Evolutionary conservation across 2,113 vertebrate genomes (phyloP).

Genomic region (Pyrgilauda ruficollis): DNA sequence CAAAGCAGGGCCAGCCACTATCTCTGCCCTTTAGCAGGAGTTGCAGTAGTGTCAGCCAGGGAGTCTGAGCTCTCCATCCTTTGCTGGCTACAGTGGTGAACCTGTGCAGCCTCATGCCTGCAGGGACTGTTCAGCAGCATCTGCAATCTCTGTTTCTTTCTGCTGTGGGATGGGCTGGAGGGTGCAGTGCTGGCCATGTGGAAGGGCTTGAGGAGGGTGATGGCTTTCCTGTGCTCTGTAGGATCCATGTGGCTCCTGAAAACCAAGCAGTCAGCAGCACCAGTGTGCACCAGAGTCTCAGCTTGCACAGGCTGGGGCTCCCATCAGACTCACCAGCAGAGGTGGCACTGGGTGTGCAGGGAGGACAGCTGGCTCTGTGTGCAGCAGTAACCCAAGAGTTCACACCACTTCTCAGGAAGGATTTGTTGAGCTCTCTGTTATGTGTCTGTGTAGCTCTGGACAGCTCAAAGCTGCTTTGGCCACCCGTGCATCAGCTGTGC

Average conservation of each 20-base stretch:
- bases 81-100: background rate
- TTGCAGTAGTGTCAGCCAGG: background rate
- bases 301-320: background rate
- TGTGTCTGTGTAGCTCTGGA: background rate
- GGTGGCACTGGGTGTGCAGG: background rate
- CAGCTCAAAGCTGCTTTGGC: constrained; percentile 19
- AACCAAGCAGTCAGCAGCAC: background rate
- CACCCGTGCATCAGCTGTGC: background rate
- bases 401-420: background rate
- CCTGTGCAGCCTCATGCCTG: background rate
- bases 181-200: background rate
- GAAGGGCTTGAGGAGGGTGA: background rate
- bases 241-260: background rate
- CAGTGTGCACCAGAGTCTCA: background rate
- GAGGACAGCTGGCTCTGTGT: background rate
- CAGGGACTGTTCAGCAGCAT: background rate
- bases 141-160: background rate
- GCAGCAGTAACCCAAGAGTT: background rate
- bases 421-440: constrained; percentile 26
- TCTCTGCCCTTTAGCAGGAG: background rate
- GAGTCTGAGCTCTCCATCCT: background rate
- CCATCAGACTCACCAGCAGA: background rate
- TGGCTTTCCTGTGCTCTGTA: background rate
- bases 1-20: background rate
- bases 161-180: background rate